phyloP scores from a whole-genome alignment of 1,140 invertebrate genomes.

The Mya arenaria region DNA sequence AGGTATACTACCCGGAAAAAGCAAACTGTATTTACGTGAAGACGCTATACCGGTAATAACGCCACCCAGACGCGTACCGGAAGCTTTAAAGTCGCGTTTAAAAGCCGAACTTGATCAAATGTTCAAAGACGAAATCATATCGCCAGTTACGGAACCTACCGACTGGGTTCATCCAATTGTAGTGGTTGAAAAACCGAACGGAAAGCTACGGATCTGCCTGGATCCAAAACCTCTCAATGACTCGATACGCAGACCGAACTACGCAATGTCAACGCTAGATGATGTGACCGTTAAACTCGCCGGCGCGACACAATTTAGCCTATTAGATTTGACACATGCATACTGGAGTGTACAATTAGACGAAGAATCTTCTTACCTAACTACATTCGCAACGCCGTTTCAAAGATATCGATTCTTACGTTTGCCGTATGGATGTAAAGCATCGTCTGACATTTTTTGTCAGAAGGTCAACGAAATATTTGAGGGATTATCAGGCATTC shows the following conservation, averaged over 20 bases:
- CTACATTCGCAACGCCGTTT: conserved; percentile 59
- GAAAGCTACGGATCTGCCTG: conserved; percentile 54
- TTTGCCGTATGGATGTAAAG: conserved; percentile 71
- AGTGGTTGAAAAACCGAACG: conserved; percentile 39
- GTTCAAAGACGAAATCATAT: not conserved
- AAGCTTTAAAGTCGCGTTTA: not conserved
- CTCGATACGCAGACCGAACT: conserved; percentile 53
- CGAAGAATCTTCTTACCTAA: conserved; percentile 42
- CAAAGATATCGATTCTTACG: conserved; percentile 65
- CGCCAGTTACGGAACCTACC: conserved; percentile 19
- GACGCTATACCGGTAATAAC: conserved; percentile 54
- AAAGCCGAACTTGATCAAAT: not conserved
- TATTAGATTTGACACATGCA: conserved; percentile 79
- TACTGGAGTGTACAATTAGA: conserved; percentile 58
- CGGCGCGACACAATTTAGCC: conserved; percentile 79
- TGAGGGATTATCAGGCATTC: conserved; percentile 72
- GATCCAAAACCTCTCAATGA: conserved; percentile 63
- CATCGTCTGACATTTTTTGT: conserved; percentile 72
- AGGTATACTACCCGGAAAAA: conserved; percentile 11
- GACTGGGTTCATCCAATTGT: conserved; percentile 27
- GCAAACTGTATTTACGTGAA: conserved; percentile 61
- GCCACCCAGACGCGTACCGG: conserved; percentile 65
- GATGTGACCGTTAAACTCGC: conserved; percentile 66
- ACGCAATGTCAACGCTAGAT: conserved; percentile 52
- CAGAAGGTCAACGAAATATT: conserved; percentile 72